Percentiles rank a stretch among this genome's conserved stretches.
These are phyloP conservation scores for Anticlea derivata DNA, from an alignment of 2,888 invertebrate genomes.

Conservation along the genomic window DNA sequence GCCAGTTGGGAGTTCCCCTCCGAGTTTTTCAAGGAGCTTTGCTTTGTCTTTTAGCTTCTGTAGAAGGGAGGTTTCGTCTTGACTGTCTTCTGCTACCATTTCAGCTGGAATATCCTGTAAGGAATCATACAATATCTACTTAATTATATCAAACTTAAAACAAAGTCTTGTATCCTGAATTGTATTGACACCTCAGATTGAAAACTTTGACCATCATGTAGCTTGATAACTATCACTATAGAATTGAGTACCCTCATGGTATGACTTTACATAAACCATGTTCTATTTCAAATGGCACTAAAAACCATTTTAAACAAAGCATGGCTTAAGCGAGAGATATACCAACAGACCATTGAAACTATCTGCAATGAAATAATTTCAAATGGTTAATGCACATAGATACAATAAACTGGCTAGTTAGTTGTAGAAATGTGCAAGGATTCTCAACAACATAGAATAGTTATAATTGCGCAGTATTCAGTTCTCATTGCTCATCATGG, in stretches of 20 bases:
- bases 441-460: constrained; percentile 44
- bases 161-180: not conserved
- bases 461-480: constrained; percentile 56
- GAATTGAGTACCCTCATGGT: constrained; percentile 40
- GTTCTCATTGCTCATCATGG: constrained; percentile 63
- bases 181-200: constrained; percentile 68
- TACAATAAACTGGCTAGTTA: not conserved
- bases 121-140: not conserved
- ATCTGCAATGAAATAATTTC: constrained; percentile 35
- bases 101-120: constrained; percentile 44
- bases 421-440: constrained; percentile 8
- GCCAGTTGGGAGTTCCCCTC: constrained; percentile 79
- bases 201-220: constrained; percentile 78
- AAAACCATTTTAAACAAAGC: constrained; percentile 33
- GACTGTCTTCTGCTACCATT: constrained; percentile 58
- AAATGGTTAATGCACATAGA: constrained; percentile 33
- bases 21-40: constrained; percentile 77
- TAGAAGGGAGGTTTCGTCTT: constrained; percentile 67
- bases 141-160: too few species aligned
- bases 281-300: constrained; percentile 24
- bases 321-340: constrained; percentile 43
- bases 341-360: constrained; percentile 25
- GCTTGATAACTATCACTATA: constrained; percentile 54
- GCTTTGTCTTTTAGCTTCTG: constrained; percentile 77
- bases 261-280: constrained; percentile 38